These are phyloP conservation scores for Laupala kohalensis DNA, from an alignment of 1,140 invertebrate genomes.

Conservation along the genomic window DNA sequence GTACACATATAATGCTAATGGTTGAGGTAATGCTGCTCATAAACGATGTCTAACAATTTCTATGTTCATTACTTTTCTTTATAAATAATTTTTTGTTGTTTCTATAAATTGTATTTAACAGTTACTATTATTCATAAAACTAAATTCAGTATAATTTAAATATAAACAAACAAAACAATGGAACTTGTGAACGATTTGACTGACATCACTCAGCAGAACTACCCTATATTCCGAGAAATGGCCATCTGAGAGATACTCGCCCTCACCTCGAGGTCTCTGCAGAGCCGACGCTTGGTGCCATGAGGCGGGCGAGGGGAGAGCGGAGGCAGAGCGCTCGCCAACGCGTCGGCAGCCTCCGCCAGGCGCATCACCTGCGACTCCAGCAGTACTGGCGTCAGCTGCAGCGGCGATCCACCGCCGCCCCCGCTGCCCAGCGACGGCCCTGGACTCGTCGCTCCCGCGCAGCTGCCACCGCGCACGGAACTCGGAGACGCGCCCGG, in stretches of 20 bases:
- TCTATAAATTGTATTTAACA: too few relatives aligned
- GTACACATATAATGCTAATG: too few relatives aligned
- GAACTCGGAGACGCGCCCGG: slow-evolving; percentile 22
- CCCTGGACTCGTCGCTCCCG: slow-evolving; percentile 21
- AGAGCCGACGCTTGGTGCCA: slow-evolving; percentile 84
- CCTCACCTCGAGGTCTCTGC: slow-evolving; percentile 77
- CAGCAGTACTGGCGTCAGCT: slow-evolving; percentile 57
- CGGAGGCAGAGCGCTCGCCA: slow-evolving; percentile 69
- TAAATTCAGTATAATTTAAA: too few relatives aligned
- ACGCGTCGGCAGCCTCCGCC: slow-evolving; percentile 63
- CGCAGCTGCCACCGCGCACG: slow-evolving; percentile 24
- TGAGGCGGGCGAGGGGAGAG: slow-evolving; percentile 67
- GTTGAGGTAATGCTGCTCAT: too few relatives aligned
- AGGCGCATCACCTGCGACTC: slow-evolving; percentile 75
- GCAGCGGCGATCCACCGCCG: slow-evolving; percentile 32
- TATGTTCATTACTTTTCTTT: too few relatives aligned
- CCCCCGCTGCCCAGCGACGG: slow-evolving; percentile 28
- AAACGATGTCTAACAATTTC: too few relatives aligned
- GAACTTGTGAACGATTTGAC: too few relatives aligned
- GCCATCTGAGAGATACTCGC: background rate
- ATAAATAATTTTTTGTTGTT: too few relatives aligned
- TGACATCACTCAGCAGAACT: too few relatives aligned
- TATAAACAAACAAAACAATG: too few relatives aligned
- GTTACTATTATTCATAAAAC: too few relatives aligned
- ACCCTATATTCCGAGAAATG: too few relatives aligned